Conservation (phyloP, 2,888 invertebrate species). For the Carterocephalus palaemon region DNA sequence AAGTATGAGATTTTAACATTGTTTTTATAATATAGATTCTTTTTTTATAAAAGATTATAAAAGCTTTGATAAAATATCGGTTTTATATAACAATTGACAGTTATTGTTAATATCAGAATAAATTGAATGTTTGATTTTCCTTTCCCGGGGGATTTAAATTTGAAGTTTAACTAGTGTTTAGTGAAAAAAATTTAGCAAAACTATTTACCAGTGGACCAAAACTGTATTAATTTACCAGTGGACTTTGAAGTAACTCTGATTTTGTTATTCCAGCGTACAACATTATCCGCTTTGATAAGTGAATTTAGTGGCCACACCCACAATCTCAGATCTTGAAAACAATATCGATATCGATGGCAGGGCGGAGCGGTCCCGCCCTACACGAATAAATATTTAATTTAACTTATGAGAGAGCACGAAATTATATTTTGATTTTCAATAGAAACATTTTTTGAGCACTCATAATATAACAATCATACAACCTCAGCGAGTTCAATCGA, state of each 20-base stretch:
- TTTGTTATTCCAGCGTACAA: too few relatives aligned
- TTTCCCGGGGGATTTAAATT: too few relatives aligned
- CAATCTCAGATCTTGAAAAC: constrained; percentile 70
- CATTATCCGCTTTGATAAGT: too few relatives aligned
- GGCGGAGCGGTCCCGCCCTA: constrained; percentile 65
- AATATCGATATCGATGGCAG: constrained; percentile 68
- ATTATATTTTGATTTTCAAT: constrained; percentile 40
- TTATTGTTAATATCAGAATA: too few relatives aligned
- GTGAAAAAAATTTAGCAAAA: too few relatives aligned
- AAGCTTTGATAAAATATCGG: background rate
- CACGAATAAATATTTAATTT: constrained; percentile 77
- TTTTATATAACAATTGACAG: too few relatives aligned
- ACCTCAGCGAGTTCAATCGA: constrained; percentile 1
- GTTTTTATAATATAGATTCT: constrained; percentile 6
- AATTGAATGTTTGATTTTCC: too few relatives aligned
- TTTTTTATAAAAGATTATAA: background rate
- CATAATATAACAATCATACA: constrained; percentile 12
- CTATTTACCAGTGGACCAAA: too few relatives aligned
- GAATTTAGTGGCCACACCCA: constrained; percentile 38
- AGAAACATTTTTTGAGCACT: constrained; percentile 30
- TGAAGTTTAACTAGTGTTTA: too few relatives aligned
- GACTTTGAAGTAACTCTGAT: too few relatives aligned
- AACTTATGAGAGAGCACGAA: constrained; percentile 64
- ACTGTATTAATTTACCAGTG: too few relatives aligned
- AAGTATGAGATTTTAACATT: constrained; percentile 31